Conservation (phyloP, 2,888 invertebrate species). For the Phaonia tiefii region DNA sequence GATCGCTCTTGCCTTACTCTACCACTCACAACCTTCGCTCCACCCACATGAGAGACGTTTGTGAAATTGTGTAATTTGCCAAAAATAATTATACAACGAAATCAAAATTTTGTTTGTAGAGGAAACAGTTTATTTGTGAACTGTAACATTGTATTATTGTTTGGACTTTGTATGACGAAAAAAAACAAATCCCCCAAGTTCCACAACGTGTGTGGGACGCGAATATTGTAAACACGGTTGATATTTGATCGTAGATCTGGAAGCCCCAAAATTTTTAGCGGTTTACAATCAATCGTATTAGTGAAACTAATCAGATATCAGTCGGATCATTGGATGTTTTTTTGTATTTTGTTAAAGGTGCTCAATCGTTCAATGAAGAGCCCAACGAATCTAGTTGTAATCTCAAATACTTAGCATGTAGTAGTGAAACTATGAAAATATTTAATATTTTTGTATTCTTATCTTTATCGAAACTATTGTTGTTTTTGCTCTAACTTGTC, state of each 20-base stretch:
- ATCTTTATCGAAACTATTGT: background rate
- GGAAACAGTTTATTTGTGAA: slow-evolving; percentile 34
- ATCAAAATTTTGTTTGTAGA: background rate
- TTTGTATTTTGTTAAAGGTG: slow-evolving; percentile 21
- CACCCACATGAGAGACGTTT: slow-evolving; percentile 12
- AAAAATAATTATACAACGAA: slow-evolving; percentile 29
- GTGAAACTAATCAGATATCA: background rate
- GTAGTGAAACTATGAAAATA: background rate
- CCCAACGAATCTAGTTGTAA: slow-evolving; percentile 39
- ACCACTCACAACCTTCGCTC: background rate
- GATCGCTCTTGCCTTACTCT: slow-evolving; percentile 11
- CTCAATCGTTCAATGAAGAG: slow-evolving; percentile 31
- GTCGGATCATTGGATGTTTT: background rate
- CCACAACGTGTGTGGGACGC: background rate
- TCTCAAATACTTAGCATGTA: slow-evolving; percentile 35
- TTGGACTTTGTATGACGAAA: slow-evolving; percentile 1
- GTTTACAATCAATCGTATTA: background rate
- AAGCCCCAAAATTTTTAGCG: background rate
- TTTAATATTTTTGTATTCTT: slow-evolving; percentile 23
- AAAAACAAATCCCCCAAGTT: background rate
- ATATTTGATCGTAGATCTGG: background rate
- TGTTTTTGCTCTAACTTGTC: background rate
- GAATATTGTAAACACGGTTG: background rate
- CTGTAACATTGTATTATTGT: background rate
- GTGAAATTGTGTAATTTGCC: slow-evolving; percentile 39